phyloP scores from a whole-genome alignment of 2,797 vertebrate species.

The Acestrorhynchus altus region DNA sequence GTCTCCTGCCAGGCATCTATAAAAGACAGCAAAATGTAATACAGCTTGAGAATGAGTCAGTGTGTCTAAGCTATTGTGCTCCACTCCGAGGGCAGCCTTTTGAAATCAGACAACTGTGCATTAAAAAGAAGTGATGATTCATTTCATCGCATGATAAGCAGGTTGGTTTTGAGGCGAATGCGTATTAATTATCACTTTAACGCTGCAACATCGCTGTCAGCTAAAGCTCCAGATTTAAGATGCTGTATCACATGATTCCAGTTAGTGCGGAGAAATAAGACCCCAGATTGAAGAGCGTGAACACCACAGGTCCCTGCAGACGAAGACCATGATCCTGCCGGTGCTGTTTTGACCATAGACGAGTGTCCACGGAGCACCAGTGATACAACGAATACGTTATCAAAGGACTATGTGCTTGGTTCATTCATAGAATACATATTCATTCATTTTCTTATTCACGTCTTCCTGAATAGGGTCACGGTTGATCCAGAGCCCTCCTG shows the following conservation, averaged over 20 bases:
- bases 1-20: conserved; percentile 73
- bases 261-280: not conserved
- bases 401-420: not conserved
- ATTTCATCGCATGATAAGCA: not conserved
- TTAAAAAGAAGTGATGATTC: conserved; percentile 7
- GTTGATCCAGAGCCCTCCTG: too few species aligned
- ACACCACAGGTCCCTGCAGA: conserved; percentile 2
- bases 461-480: too few species aligned
- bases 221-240: not conserved
- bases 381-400: not conserved
- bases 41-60: conserved; percentile 63
- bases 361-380: not conserved
- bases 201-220: not conserved
- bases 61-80: conserved; percentile 65
- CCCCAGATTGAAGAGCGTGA: not conserved
- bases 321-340: not conserved
- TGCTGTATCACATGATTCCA: not conserved
- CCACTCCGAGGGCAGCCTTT: conserved; percentile 54
- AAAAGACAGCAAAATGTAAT: conserved; percentile 66
- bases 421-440: not conserved
- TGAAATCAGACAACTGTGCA: conserved; percentile 38
- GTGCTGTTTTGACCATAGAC: not conserved
- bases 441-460: too few species aligned
- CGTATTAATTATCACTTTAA: not conserved
- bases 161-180: not conserved